Evolutionary conservation across 2,797 vertebrate genomes (phyloP).

Genomic region (Florisuga fusca): DNA sequence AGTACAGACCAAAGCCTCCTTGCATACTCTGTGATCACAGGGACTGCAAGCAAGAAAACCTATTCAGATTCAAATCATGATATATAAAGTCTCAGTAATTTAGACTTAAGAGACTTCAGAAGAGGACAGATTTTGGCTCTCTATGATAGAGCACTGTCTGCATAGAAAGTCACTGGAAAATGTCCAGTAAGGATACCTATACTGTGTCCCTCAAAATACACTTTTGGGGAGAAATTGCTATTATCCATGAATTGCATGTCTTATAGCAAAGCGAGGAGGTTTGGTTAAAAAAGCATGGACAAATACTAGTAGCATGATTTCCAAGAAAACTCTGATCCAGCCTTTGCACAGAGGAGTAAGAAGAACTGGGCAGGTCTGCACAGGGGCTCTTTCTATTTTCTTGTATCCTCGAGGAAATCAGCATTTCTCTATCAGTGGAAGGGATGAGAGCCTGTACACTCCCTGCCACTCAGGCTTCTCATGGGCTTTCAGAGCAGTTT

Average conservation of each 20-base stretch:
- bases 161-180: constrained; percentile 30
- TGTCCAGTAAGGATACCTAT: neutral
- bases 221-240: neutral
- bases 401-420: neutral
- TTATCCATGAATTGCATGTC: neutral
- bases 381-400: neutral
- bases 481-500: neutral
- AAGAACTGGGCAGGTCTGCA: neutral
- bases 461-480: neutral
- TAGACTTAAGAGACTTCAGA: constrained; percentile 47
- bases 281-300: neutral
- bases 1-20: neutral
- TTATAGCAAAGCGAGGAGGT: neutral
- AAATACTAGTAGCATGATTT: neutral
- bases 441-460: neutral
- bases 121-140: constrained; percentile 8
- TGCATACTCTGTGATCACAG: neutral
- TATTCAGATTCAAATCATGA: constrained; percentile 20
- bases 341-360: neutral
- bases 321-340: neutral
- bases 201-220: neutral
- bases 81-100: constrained; percentile 25
- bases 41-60: neutral
- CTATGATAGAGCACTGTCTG: neutral
- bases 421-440: neutral